A percentile compares a stretch with the other conserved stretches of the same genome.
Conservation (phyloP, 2,888 invertebrate genomes). For the Aproaerema taeniolella region DNA sequence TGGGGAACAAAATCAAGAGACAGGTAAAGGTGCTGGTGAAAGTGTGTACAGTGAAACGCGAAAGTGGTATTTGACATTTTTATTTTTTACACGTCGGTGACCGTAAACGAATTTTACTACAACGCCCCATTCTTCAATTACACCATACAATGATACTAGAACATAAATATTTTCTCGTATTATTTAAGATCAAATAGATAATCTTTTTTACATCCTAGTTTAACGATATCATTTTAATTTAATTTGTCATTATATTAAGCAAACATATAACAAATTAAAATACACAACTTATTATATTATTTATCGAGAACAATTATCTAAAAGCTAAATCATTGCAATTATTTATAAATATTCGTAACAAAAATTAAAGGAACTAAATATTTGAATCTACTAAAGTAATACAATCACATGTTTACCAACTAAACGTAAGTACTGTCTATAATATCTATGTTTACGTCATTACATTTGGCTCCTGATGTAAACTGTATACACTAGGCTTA, state of each 20-base stretch:
- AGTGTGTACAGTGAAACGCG: slow-evolving; percentile 48
- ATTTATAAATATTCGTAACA: slow-evolving; percentile 71
- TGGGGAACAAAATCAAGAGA: too few relatives aligned
- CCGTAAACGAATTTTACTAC: slow-evolving; percentile 76
- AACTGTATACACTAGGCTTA: slow-evolving; percentile 34
- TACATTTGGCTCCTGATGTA: slow-evolving; percentile 70
- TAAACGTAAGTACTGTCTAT: slow-evolving; percentile 60
- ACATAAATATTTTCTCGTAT: slow-evolving; percentile 76
- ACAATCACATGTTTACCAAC: slow-evolving; percentile 66
- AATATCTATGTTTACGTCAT: slow-evolving; percentile 60
- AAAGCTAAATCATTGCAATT: slow-evolving; percentile 57
- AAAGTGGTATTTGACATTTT: slow-evolving; percentile 69
- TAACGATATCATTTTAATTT: slow-evolving; percentile 73
- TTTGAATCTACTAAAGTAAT: slow-evolving; percentile 62
- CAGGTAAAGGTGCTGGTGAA: slow-evolving; percentile 1
- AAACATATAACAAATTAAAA: slow-evolving; percentile 75
- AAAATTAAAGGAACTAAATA: slow-evolving; percentile 73
- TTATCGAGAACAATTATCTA: slow-evolving; percentile 69
- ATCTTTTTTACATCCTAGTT: slow-evolving; percentile 76
- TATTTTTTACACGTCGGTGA: slow-evolving; percentile 73
- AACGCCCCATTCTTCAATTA: slow-evolving; percentile 69
- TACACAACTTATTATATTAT: slow-evolving; percentile 70
- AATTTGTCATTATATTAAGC: slow-evolving; percentile 73
- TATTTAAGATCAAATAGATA: slow-evolving; percentile 77
- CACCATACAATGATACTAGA: slow-evolving; percentile 74